Conservation (phyloP, 2,888 invertebrate species). For the Steinernema hermaphroditum region DNA sequence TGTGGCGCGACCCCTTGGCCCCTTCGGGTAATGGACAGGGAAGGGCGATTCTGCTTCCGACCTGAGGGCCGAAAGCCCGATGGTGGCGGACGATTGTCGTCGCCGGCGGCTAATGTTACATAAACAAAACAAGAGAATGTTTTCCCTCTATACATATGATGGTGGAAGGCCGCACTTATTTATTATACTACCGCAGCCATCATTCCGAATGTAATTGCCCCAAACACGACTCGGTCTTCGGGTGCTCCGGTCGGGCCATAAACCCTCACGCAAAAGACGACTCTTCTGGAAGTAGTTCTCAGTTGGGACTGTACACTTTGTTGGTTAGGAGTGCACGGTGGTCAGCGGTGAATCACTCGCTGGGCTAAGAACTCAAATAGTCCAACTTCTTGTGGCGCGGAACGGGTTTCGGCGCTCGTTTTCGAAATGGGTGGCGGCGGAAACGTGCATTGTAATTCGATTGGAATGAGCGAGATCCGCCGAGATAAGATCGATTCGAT, state of each 20-base stretch:
- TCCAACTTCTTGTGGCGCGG: neutral
- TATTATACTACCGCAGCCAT: slow-evolving; percentile 30
- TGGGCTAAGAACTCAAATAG: neutral
- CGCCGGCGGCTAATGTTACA: slow-evolving; percentile 19
- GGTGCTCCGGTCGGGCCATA: neutral
- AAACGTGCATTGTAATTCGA: slow-evolving; percentile 31
- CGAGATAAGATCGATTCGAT: slow-evolving; percentile 27
- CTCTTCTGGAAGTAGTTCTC: neutral
- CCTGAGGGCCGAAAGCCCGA: neutral
- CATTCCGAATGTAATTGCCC: slow-evolving; percentile 27
- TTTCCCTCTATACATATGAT: slow-evolving; percentile 30
- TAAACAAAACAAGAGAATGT: slow-evolving; percentile 30
- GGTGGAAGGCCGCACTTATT: slow-evolving; percentile 28
- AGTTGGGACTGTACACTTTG: too few relatives aligned
- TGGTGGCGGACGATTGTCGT: neutral
- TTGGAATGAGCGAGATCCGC: slow-evolving; percentile 29
- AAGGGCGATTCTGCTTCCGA: neutral
- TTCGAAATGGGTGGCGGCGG: slow-evolving; percentile 30
- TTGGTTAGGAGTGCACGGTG: too few relatives aligned
- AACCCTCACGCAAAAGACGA: neutral
- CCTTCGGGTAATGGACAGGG: neutral
- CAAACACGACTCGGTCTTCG: neutral
- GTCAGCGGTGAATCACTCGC: neutral
- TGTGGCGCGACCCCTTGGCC: neutral
- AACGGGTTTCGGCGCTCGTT: slow-evolving; percentile 22